Base-by-base conservation (phyloP, 2,113 vertebrate genomes). In the Gavialis gangeticus region DNA sequence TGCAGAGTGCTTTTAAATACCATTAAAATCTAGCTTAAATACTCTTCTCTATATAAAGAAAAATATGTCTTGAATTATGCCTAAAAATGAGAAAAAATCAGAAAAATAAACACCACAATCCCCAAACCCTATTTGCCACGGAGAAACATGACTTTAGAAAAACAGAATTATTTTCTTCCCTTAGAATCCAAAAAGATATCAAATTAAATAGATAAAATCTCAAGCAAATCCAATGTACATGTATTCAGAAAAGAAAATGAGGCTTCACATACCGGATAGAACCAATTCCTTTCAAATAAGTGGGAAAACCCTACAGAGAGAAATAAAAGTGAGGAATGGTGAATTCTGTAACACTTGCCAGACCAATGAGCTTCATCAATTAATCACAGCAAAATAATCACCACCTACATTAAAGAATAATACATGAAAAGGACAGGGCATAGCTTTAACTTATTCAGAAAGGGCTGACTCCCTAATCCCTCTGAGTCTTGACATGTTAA, bases 361-460 rank as follows among this genome's bases (percentile, higher is more conserved):
- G 98, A 98, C 98, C 98, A 98, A 97, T 98, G 98, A 97, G 96
- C 98, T 97, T 98, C 98, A 99, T 99, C 99, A 99, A 99, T 99
- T 99, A 99, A 99, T 99, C 99, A 99, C 98, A 98, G 98, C 98
- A 98, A 98, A 98, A 98, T 99, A 99, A 99, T 99, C 99, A 99
- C 98, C 98, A 98, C 98, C 98, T 98, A 98, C 98, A 99, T 99
- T 99, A 99, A 99, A 99, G 98, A 98, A 98, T 98, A 98, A 99
- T 98, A 98, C 98, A 99, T 99, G 98, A 99, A 98, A 98, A 98
- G 98, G 98, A 98, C 98, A 98, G 98, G 95, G 96, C 98, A 98
- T 97, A 96, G 97, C 98, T 97, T 98, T 98, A 98, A 98, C 98
- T 98, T 99, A 99, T 99, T 99, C 99, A 99, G 98, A 99, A 98